Percentiles rank a stretch among this genome's conserved stretches.
phyloP scores from a whole-genome alignment of 2,888 invertebrate genomes.

The Octodonta nipae region DNA sequence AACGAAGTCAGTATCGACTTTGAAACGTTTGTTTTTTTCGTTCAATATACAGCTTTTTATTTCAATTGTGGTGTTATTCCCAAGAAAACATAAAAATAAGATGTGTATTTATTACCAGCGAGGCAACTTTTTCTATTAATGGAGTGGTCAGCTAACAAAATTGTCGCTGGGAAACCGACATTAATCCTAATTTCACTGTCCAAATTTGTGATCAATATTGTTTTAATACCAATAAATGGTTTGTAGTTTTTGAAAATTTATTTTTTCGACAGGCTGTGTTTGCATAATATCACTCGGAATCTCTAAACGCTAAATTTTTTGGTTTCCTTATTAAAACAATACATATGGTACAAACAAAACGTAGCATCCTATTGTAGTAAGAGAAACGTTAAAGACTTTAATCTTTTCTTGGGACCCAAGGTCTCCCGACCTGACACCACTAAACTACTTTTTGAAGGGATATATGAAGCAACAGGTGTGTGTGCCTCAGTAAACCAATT shows the following conservation, averaged over 20 bases:
- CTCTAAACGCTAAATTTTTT: neutral
- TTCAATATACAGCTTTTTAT: too few species aligned
- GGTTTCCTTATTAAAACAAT: neutral
- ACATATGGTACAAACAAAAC: neutral
- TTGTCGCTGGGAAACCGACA: slow-evolving; percentile 1
- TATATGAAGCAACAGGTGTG: neutral
- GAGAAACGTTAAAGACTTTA: neutral
- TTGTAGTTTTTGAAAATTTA: slow-evolving; percentile 1
- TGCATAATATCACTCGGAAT: neutral
- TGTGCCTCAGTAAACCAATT: neutral
- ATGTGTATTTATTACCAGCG: neutral
- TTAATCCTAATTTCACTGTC: slow-evolving; percentile 2
- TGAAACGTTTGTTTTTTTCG: too few species aligned
- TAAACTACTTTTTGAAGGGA: neutral
- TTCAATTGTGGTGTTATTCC: too few species aligned
- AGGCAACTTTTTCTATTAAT: neutral
- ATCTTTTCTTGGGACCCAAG: neutral
- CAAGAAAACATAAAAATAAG: too few species aligned
- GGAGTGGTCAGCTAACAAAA: slow-evolving; percentile 2
- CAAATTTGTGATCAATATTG: slow-evolving; percentile 3
- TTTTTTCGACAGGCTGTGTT: neutral
- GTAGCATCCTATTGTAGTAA: neutral
- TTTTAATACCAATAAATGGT: slow-evolving; percentile 1
- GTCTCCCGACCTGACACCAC: neutral
- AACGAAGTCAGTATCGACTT: too few species aligned